Base-by-base conservation (phyloP, 2,888 invertebrate species). In the Agapetus fuscipes region DNA sequence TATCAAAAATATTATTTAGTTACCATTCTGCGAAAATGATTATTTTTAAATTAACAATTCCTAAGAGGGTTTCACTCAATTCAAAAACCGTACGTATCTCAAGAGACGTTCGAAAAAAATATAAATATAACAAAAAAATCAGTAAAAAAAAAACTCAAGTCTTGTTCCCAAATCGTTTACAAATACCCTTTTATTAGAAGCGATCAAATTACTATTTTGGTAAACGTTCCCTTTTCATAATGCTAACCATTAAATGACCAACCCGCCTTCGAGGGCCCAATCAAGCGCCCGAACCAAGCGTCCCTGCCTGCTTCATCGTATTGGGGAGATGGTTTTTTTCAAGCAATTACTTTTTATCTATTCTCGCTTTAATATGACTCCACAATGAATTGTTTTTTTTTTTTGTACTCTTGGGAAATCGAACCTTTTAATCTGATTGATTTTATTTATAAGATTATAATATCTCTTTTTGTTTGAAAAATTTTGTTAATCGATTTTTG, bases 131-230 rank as follows among this genome's bases (percentile, higher is more conserved):
- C n/a, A n/a, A n/a, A n/a, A n/a, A n/a, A n/a, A n/a, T n/a, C n/a
- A n/a, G n/a, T n/a, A 20, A 20, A 20, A 20, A 20, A 20, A 20
- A 20, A 6, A 20, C 20, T 6, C 20, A 20, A 20, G 9, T 9
- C 36, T 36, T 33, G 41, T 17, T 41, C 41, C 41, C 35, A 37
- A 37, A 46, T 34, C 31, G 43, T 43, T 42, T 35, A 37, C 24
- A 37, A 40, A 38, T 41, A 41, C 34, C 42, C 46, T 30, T 27
- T 30, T 26, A 46, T 46, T 46, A 43, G 17, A 34, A 31, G 31
- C 32, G 35, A 17, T 37, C 16, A 46, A 43, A 46, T 46, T 46
- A 43, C 46, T 43, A 34, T 43, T 46, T 46, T 32, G 43, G 34
- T 43, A 35, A 43, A 39, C 34, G 39, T 26, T 34, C 45, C 34